phyloP scores from a whole-genome alignment of 2,888 invertebrate species.

The Capitulum mitella region DNA sequence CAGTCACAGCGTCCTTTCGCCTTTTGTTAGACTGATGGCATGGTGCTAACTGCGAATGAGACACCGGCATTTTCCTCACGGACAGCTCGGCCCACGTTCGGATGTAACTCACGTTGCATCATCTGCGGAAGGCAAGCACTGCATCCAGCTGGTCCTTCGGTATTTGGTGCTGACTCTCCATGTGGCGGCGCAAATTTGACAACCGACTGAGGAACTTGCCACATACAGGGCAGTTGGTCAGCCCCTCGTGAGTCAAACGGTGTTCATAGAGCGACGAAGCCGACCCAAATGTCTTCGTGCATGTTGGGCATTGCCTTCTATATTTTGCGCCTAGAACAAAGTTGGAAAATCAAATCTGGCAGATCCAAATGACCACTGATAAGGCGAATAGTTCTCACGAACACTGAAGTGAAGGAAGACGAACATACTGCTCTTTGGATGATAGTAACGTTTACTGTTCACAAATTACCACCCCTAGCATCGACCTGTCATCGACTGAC shows the following conservation, averaged over 20 bases:
- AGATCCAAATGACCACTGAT: too few relatives aligned
- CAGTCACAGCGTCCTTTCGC: too few relatives aligned
- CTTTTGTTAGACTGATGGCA: too few relatives aligned
- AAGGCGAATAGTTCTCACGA: too few relatives aligned
- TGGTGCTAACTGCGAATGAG: too few relatives aligned
- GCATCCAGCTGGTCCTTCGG: neutral
- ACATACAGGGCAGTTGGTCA: slow-evolving; percentile 4
- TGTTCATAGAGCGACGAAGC: neutral
- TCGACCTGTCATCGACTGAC: too few relatives aligned
- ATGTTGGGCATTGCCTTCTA: neutral
- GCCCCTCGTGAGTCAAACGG: slow-evolving; percentile 11
- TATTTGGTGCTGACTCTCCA: slow-evolving; percentile 12
- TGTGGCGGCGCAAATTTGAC: slow-evolving; percentile 4
- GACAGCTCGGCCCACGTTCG: too few relatives aligned
- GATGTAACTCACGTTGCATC: neutral
- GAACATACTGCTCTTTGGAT: too few relatives aligned
- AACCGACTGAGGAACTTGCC: slow-evolving; percentile 16
- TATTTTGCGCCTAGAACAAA: neutral
- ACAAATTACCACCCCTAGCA: too few relatives aligned
- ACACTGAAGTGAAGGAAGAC: too few relatives aligned
- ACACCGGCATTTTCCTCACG: too few relatives aligned
- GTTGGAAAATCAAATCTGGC: neutral
- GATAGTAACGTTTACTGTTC: too few relatives aligned
- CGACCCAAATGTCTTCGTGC: neutral
- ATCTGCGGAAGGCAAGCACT: neutral